Evolutionary conservation across 2,113 vertebrate genomes (phyloP).

Genomic region (Puffinus mauretanicus): DNA sequence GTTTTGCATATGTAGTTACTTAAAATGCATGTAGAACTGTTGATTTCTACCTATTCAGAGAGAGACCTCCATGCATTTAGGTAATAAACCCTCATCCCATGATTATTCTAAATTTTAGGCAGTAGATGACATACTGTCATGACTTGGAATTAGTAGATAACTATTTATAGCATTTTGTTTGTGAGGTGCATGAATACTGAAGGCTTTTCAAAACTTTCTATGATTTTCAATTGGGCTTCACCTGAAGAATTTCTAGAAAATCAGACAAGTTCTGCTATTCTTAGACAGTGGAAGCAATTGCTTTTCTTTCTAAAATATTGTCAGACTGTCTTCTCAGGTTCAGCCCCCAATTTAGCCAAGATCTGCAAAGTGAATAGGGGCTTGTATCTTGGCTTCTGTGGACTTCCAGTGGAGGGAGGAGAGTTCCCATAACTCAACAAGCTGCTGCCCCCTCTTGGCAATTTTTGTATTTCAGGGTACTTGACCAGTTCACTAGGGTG

Average conservation of each 20-base stretch:
- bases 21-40: neutral
- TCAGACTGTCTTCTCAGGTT: neutral
- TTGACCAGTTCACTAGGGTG: neutral
- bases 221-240: slow-evolving; percentile 2
- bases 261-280: neutral
- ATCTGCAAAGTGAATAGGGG: neutral
- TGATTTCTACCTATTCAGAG: neutral
- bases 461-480: neutral
- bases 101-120: neutral
- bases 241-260: neutral
- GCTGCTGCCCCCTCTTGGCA: neutral
- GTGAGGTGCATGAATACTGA: neutral
- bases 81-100: neutral
- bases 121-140: neutral
- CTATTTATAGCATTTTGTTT: neutral
- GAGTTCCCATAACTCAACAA: neutral
- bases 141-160: neutral
- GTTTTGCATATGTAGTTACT: neutral
- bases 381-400: neutral
- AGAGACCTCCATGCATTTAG: neutral
- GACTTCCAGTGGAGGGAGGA: neutral
- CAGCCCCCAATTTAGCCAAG: neutral
- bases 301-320: neutral
- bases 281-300: neutral
- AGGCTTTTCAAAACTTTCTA: neutral